These are phyloP conservation scores for Australoheros facetus DNA, from an alignment of 2,797 vertebrate genomes.

Conservation along the genomic window DNA sequence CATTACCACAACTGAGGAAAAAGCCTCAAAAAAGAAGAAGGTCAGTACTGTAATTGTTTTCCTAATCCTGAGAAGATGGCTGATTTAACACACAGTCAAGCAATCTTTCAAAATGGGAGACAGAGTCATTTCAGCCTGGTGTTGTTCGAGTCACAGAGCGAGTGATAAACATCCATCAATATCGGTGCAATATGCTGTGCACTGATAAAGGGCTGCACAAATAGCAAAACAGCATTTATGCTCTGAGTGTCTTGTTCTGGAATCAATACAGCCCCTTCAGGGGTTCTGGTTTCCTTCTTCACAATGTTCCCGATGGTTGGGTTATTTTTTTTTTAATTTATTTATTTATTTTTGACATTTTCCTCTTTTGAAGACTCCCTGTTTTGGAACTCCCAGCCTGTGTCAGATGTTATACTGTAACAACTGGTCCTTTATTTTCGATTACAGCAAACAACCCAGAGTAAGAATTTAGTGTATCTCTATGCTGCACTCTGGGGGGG, in stretches of 20 bases:
- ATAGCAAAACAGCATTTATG: not conserved
- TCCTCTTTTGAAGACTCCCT: conserved; percentile 30
- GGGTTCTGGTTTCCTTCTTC: conserved; percentile 11
- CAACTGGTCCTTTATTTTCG: conserved; percentile 30
- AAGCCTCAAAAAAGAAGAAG: conserved; percentile 5
- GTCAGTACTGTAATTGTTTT: not conserved
- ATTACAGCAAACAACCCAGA: not conserved
- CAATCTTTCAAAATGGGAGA: not conserved
- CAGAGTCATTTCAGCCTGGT: conserved; percentile 1
- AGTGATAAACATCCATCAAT: conserved; percentile 8
- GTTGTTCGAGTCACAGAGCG: not conserved
- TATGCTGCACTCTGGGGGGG: not conserved
- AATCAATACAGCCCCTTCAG: conserved; percentile 36
- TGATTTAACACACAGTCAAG: not conserved
- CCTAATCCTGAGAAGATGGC: not conserved
- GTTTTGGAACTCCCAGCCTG: not conserved
- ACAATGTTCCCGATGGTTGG: conserved; percentile 16
- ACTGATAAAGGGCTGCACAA: conserved; percentile 40
- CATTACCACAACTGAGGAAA: conserved; percentile 1
- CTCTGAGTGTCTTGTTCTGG: conserved; percentile 7
- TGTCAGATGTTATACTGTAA: conserved; percentile 36
- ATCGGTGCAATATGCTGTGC: conserved; percentile 11
- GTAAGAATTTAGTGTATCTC: not conserved
- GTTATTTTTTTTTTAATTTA: not conserved
- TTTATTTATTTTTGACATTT: conserved; percentile 10